These are phyloP conservation scores for Pseudochromis fuscus DNA, from an alignment of 2,797 vertebrate species.

Conservation along the genomic window DNA sequence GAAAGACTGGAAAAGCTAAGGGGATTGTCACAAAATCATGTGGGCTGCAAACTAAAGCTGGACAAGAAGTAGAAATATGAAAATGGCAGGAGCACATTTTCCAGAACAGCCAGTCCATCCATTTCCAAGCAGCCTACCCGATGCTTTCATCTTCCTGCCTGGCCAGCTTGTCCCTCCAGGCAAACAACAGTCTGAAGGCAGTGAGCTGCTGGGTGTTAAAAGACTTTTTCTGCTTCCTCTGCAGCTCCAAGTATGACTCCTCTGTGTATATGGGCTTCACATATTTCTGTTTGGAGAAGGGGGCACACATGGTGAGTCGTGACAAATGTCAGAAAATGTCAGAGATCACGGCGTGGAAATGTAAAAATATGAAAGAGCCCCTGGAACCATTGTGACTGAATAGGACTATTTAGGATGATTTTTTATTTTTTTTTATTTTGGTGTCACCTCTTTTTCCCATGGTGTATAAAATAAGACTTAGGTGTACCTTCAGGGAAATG, in stretches of 20 bases:
- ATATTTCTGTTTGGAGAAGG: conserved; percentile 89
- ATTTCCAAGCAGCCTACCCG: conserved; percentile 84
- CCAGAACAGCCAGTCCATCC: conserved; percentile 47
- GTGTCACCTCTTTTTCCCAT: conserved; percentile 20
- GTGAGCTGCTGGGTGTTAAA: conserved; percentile 94
- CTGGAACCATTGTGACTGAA: background rate
- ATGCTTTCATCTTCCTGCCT: conserved; percentile 96
- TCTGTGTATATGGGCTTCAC: conserved; percentile 94
- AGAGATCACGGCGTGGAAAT: conserved; percentile 9
- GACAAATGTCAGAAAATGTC: conserved; percentile 27
- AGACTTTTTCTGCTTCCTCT: conserved; percentile 92
- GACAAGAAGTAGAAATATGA: conserved; percentile 41
- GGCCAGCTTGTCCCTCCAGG: conserved; percentile 95
- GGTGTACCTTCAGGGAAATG: conserved; percentile 91
- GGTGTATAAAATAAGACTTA: background rate
- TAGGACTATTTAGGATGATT: background rate
- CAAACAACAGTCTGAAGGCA: conserved; percentile 92
- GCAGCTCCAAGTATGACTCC: conserved; percentile 94
- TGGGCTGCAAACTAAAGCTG: conserved; percentile 22
- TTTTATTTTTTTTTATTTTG: background rate
- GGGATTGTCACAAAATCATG: conserved; percentile 9
- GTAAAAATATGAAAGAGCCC: background rate
- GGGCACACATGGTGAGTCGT: background rate
- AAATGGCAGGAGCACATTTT: conserved; percentile 40
- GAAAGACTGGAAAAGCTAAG: background rate